phyloP scores from a whole-genome alignment of 2,797 vertebrate genomes.

The Fundulus diaphanus region DNA sequence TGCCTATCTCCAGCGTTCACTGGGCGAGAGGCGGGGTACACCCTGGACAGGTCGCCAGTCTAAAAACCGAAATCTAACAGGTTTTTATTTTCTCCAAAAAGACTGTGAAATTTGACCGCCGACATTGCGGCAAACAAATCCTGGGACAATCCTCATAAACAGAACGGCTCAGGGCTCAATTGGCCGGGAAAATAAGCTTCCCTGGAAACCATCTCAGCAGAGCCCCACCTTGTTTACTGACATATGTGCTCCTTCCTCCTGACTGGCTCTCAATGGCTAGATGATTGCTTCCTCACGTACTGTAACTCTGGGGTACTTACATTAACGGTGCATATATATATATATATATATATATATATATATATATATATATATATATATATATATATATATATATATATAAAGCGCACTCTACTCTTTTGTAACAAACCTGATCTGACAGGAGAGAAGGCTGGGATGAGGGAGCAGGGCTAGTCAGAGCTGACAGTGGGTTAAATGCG shows the following conservation, averaged over 20 bases:
- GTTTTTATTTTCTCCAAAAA: constrained; percentile 41
- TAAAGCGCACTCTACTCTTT: constrained; percentile 60
- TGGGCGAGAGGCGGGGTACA: no score
- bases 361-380: no score
- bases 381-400: no score
- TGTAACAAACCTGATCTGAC: constrained; percentile 75
- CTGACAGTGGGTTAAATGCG: constrained; percentile 76
- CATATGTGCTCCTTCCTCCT: constrained; percentile 20
- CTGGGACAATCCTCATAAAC: constrained; percentile 44
- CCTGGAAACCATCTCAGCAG: constrained; percentile 33
- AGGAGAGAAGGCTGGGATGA: constrained; percentile 62
- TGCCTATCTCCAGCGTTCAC: no score
- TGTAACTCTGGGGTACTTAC: constrained; percentile 54
- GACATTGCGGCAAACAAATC: constrained; percentile 32
- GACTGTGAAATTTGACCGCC: constrained; percentile 32
- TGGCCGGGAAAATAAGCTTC: constrained; percentile 39
- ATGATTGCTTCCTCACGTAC: constrained; percentile 61
- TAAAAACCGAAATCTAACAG: no score
- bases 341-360: no score
- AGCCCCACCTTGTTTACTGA: constrained; percentile 65
- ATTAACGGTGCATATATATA: no score
- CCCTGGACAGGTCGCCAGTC: no score
- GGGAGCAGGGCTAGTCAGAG: constrained; percentile 54
- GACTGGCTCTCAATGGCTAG: constrained; percentile 34
- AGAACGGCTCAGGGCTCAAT: constrained; percentile 49